Evolutionary conservation across 1,140 invertebrate genomes (phyloP).

Genomic region (Pissodes strobi): DNA sequence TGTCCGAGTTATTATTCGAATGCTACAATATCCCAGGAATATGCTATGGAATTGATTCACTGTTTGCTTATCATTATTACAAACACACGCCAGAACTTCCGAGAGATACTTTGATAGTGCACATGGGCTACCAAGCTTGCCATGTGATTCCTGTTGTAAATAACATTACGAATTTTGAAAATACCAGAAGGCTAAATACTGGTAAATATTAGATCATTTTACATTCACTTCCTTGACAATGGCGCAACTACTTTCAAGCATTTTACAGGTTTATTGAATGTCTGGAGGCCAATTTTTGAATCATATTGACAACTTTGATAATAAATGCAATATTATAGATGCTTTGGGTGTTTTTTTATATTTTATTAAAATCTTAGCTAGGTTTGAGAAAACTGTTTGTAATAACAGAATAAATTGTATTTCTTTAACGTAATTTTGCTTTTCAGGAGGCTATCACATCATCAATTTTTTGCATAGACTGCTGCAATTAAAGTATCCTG

Average conservation of each 20-base stretch:
- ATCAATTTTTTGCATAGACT: constrained; percentile 84
- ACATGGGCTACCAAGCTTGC: constrained; percentile 84
- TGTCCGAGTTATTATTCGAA: constrained; percentile 94
- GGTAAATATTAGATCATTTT: constrained; percentile 23
- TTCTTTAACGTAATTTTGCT: not conserved
- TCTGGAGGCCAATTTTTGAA: too few species aligned
- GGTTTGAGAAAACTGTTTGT: not conserved
- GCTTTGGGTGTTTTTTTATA: not conserved
- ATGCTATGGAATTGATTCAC: constrained; percentile 83
- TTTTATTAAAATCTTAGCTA: not conserved
- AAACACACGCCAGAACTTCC: constrained; percentile 67
- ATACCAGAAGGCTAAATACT: constrained; percentile 82
- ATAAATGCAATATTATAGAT: too few species aligned
- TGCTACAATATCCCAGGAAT: constrained; percentile 87
- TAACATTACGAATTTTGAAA: constrained; percentile 69
- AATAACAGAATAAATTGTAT: not conserved
- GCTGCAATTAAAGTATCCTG: constrained; percentile 93
- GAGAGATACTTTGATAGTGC: constrained; percentile 75
- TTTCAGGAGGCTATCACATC: constrained; percentile 78
- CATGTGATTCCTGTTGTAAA: constrained; percentile 84
- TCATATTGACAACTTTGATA: too few species aligned
- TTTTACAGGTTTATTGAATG: too few species aligned
- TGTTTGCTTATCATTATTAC: constrained; percentile 75
- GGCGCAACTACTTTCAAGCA: too few species aligned
- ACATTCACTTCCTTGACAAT: too few species aligned